Evolutionary conservation across 2,888 invertebrate species (phyloP).

Genomic region (Agapostemon virescens): DNA sequence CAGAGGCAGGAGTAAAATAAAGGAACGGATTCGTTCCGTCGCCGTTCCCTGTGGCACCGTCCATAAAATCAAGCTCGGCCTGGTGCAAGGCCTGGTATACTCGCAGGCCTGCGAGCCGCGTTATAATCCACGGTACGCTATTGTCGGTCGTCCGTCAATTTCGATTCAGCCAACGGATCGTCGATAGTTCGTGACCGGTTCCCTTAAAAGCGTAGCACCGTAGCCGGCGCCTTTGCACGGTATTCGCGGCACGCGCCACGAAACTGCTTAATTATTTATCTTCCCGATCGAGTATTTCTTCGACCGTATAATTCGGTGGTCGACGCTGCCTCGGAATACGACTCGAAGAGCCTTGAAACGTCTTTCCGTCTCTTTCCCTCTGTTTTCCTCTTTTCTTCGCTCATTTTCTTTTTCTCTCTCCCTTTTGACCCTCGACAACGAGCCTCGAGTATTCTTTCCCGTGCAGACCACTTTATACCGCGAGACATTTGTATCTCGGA

Average conservation of each 20-base stretch:
- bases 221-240: slow-evolving; percentile 35
- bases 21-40: slow-evolving; percentile 30
- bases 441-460: background rate
- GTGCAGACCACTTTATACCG: background rate
- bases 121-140: slow-evolving; percentile 41
- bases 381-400: too few relatives aligned
- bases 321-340: slow-evolving; percentile 46
- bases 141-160: slow-evolving; percentile 63
- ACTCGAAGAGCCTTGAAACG: slow-evolving; percentile 18
- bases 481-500: slow-evolving; percentile 4
- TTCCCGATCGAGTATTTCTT: slow-evolving; percentile 67
- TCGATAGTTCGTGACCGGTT: slow-evolving; percentile 66
- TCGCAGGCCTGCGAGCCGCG: slow-evolving; percentile 16
- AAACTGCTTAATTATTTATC: slow-evolving; percentile 75
- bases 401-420: background rate
- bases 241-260: slow-evolving; percentile 69
- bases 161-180: slow-evolving; percentile 64
- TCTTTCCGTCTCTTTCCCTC: background rate
- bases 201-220: slow-evolving; percentile 47
- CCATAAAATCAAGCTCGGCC: slow-evolving; percentile 34
- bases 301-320: slow-evolving; percentile 63
- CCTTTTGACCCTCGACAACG: background rate
- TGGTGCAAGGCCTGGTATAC: slow-evolving; percentile 1
- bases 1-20: slow-evolving; percentile 21
- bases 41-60: slow-evolving; percentile 20